phyloP scores from a whole-genome alignment of 2,797 vertebrate genomes.

The Acridotheres tristis region DNA sequence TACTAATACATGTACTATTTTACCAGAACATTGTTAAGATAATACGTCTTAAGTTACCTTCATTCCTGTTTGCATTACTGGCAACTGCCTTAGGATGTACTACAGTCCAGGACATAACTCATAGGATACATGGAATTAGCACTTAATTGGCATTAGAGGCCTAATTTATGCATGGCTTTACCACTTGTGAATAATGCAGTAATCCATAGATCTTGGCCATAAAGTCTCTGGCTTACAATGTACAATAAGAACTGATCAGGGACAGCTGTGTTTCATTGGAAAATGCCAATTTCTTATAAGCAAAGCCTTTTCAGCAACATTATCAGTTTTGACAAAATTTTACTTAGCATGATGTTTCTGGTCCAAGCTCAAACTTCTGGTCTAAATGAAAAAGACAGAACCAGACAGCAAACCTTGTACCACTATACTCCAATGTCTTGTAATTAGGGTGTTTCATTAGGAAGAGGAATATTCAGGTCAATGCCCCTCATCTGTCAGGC shows the following conservation, averaged over 20 bases:
- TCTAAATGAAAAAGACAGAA: constrained; percentile 19
- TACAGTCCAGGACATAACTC: constrained; percentile 6
- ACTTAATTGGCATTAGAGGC: constrained; percentile 47
- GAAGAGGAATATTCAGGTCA: constrained; percentile 67
- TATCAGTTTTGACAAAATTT: constrained; percentile 53
- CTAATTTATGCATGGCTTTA: constrained; percentile 46
- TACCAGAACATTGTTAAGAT: neutral
- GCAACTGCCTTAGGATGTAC: neutral
- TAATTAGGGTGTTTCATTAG: constrained; percentile 62
- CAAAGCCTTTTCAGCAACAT: constrained; percentile 7
- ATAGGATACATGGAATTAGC: constrained; percentile 12
- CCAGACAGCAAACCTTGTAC: neutral
- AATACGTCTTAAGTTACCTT: neutral
- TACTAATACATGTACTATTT: neutral
- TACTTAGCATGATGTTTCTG: neutral
- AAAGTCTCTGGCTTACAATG: neutral
- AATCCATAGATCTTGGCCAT: constrained; percentile 47
- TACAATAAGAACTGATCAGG: neutral
- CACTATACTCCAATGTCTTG: neutral
- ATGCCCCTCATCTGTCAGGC: constrained; percentile 62
- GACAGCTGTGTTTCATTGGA: constrained; percentile 32
- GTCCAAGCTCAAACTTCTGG: constrained; percentile 21
- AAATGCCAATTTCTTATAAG: constrained; percentile 37
- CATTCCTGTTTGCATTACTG: neutral
- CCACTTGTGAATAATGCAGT: constrained; percentile 45